These are phyloP conservation scores for Vulpes lagopus DNA, from an alignment of 2,113 vertebrate genomes.

Conservation along the genomic window DNA sequence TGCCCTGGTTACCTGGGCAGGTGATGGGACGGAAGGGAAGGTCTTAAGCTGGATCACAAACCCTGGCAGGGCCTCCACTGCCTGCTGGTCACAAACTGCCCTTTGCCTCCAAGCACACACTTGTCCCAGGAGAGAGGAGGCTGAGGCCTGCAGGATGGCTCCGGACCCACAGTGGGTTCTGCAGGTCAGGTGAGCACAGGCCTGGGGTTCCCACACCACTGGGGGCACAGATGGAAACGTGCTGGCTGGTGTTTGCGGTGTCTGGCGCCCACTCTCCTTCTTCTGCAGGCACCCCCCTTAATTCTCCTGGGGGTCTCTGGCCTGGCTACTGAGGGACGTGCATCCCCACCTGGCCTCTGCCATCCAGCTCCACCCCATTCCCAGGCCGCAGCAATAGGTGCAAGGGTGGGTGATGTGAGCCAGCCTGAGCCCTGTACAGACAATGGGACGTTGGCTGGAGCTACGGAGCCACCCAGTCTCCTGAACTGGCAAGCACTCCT, in stretches of 20 bases:
- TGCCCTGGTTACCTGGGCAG: not conserved
- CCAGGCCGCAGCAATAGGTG: not conserved
- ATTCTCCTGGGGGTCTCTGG: not conserved
- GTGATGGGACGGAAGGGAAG: not conserved
- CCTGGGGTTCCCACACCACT: accelerated
- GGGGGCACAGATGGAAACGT: not conserved
- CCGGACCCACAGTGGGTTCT: accelerated
- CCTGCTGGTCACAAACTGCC: no score
- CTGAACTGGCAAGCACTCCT: not conserved
- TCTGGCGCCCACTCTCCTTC: accelerated
- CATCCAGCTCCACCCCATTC: not conserved
- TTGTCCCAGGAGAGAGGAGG: not conserved
- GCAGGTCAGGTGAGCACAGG: not conserved
- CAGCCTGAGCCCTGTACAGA: not conserved
- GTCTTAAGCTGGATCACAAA: not conserved
- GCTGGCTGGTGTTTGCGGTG: not conserved
- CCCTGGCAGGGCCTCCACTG: not conserved
- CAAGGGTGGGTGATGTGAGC: not conserved
- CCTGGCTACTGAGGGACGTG: accelerated
- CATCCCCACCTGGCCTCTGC: not conserved
- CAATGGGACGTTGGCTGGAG: not conserved
- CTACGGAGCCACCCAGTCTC: not conserved
- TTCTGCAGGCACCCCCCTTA: not conserved
- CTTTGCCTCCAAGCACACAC: not conserved
- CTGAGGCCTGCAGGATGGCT: accelerated